phyloP scores from a whole-genome alignment of 2,797 vertebrate species.

The Muscicapa comitata region DNA sequence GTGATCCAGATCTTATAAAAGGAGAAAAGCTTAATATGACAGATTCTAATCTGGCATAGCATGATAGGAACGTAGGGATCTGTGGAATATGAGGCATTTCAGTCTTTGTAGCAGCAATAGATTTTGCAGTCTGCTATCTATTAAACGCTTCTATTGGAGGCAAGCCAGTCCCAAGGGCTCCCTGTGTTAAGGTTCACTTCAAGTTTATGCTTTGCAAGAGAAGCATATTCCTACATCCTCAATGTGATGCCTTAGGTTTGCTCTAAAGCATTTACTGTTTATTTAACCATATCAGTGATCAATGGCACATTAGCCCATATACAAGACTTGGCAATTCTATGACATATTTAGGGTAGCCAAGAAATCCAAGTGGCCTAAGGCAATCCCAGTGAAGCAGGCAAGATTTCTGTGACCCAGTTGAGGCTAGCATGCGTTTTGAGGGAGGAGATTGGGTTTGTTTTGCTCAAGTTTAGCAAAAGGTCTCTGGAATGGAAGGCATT shows the following conservation, averaged over 20 bases:
- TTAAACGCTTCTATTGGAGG: background rate
- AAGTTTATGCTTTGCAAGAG: background rate
- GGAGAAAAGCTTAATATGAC: background rate
- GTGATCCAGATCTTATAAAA: background rate
- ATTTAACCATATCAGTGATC: fast-evolving
- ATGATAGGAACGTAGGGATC: background rate
- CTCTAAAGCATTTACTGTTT: background rate
- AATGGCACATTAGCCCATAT: background rate
- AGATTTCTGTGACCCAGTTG: background rate
- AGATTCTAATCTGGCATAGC: background rate
- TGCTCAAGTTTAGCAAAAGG: background rate
- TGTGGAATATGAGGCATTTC: background rate
- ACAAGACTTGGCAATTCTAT: background rate
- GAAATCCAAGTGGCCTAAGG: background rate
- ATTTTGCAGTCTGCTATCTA: background rate
- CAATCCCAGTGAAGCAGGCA: background rate
- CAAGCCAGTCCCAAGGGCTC: background rate
- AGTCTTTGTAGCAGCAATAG: background rate
- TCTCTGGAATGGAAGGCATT: slow-evolving; percentile 1
- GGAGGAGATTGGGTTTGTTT: background rate
- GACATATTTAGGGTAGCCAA: background rate
- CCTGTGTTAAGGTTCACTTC: background rate
- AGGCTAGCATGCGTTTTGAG: background rate
- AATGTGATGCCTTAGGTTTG: background rate
- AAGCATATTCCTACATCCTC: background rate